Percentiles rank a stretch among this genome's conserved stretches.
Evolutionary conservation across 2,888 invertebrate genomes (phyloP).

Genomic region (Plusia festucae): DNA sequence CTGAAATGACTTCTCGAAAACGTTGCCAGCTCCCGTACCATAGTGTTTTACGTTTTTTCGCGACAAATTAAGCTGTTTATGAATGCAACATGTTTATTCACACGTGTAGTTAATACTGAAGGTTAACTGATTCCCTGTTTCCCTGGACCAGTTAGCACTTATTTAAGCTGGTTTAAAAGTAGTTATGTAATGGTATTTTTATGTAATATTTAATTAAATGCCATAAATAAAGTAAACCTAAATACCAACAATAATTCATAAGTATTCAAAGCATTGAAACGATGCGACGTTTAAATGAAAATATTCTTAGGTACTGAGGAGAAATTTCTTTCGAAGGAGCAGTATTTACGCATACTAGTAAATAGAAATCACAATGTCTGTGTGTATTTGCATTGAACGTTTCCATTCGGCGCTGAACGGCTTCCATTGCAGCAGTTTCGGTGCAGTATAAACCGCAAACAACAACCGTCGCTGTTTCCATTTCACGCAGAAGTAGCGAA

Average conservation of each 20-base stretch:
- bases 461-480: conserved; percentile 59
- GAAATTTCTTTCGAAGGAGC: conserved; percentile 13
- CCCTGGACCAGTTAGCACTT: not conserved
- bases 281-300: not conserved
- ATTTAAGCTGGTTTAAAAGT: not conserved
- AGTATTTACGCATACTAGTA: conserved; percentile 45
- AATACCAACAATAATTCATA: not conserved
- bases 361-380: conserved; percentile 49
- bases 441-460: conserved; percentile 63
- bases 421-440: conserved; percentile 54
- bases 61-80: conserved; percentile 46
- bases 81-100: conserved; percentile 21
- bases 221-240: too few species aligned
- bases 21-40: too few species aligned
- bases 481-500: conserved; percentile 59
- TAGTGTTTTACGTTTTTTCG: conserved; percentile 28
- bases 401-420: conserved; percentile 47
- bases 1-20: too few species aligned
- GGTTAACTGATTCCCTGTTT: not conserved
- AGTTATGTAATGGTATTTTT: too few species aligned
- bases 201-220: too few species aligned
- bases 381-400: conserved; percentile 53
- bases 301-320: not conserved
- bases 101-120: conserved; percentile 4
- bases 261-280: not conserved